phyloP scores from a whole-genome alignment of 1,140 invertebrate genomes.

The Orius laevigatus region DNA sequence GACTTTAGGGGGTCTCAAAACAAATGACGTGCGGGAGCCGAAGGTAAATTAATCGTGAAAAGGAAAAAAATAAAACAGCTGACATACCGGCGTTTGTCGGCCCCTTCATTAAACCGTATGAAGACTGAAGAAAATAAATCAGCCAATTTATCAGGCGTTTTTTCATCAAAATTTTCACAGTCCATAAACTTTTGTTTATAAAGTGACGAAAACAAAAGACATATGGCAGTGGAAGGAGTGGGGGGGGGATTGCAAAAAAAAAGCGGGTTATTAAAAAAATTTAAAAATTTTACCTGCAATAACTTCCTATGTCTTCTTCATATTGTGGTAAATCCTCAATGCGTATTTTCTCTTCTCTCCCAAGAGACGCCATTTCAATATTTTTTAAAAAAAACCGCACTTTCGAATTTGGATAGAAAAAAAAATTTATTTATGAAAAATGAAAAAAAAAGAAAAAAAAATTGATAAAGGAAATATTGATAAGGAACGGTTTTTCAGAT shows the following conservation, averaged over 20 bases:
- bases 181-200: slow-evolving; percentile 26
- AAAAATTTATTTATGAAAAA: slow-evolving; percentile 18
- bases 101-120: too few relatives aligned
- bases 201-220: slow-evolving; percentile 30
- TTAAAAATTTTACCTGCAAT: slow-evolving; percentile 29
- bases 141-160: too few relatives aligned
- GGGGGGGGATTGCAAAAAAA: slow-evolving; percentile 23
- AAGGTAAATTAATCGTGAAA: too few relatives aligned
- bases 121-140: too few relatives aligned
- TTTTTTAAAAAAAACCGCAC: slow-evolving; percentile 16
- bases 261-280: slow-evolving; percentile 25
- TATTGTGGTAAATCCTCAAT: slow-evolving; percentile 26
- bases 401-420: slow-evolving; percentile 8
- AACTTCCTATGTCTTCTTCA: slow-evolving; percentile 28
- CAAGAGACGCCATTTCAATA: slow-evolving; percentile 24
- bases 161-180: slow-evolving; percentile 20
- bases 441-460: slow-evolving; percentile 17
- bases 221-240: slow-evolving; percentile 30
- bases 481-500: too few relatives aligned
- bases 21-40: too few relatives aligned
- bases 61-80: slow-evolving; percentile 27
- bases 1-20: too few relatives aligned
- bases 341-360: slow-evolving; percentile 24
- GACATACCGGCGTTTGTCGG: slow-evolving; percentile 30
- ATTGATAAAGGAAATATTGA: too few relatives aligned